Evolutionary conservation across 1,140 invertebrate species (phyloP).

Genomic region (Linepithema humile): DNA sequence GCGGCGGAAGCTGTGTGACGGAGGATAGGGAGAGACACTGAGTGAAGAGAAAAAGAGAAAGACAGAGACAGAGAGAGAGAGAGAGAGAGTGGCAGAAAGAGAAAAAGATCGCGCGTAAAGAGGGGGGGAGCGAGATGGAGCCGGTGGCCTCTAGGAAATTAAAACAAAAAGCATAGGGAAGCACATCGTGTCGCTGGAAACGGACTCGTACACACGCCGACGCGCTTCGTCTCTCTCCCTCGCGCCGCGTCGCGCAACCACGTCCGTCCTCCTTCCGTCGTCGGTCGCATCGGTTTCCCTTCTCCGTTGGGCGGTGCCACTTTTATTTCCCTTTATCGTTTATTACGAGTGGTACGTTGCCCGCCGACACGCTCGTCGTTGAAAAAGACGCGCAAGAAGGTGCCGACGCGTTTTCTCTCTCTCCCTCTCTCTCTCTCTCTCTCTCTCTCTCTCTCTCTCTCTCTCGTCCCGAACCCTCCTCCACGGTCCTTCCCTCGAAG

Average conservation of each 20-base stretch:
- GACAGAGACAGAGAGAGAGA: background rate
- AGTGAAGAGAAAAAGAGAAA: background rate
- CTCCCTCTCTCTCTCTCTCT: too few relatives aligned
- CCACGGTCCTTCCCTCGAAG: background rate
- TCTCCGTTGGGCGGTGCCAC: background rate
- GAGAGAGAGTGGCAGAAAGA: too few relatives aligned
- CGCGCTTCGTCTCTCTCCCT: background rate
- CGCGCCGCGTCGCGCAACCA: background rate
- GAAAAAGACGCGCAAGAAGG: constrained; percentile 40
- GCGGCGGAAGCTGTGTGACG: constrained; percentile 35
- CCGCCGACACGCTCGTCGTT: constrained; percentile 32
- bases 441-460: background rate
- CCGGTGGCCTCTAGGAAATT: constrained; percentile 67
- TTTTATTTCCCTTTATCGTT: constrained; percentile 62
- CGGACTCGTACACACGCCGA: constrained; percentile 60
- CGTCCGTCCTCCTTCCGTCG: background rate
- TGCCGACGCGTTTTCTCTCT: background rate
- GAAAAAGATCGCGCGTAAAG: too few relatives aligned
- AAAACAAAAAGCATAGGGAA: constrained; percentile 69
- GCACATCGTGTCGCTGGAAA: constrained; percentile 66
- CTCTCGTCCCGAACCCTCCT: background rate
- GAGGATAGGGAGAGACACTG: background rate
- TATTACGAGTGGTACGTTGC: constrained; percentile 60
- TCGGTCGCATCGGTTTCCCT: background rate
- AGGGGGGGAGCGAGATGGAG: constrained; percentile 33